These are phyloP conservation scores for Agonopterix alstromeriana DNA, from an alignment of 2,888 invertebrate species.

Conservation along the genomic window DNA sequence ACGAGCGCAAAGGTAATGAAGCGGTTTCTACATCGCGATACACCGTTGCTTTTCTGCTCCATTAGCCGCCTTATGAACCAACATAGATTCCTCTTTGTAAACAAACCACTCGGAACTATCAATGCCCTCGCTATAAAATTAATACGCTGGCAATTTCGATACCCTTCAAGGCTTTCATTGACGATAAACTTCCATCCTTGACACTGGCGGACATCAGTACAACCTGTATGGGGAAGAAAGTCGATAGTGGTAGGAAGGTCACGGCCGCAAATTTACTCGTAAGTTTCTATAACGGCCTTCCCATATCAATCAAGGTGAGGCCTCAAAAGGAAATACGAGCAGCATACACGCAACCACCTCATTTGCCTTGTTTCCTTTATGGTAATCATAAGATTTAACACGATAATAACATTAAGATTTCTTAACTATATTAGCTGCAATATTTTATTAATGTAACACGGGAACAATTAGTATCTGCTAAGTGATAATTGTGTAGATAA, in stretches of 20 bases:
- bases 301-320: conserved; percentile 53
- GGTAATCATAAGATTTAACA: not conserved
- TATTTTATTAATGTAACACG: too few species aligned
- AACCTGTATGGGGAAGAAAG: conserved; percentile 4
- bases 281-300: conserved; percentile 44
- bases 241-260: conserved; percentile 23
- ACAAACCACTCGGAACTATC: too few species aligned
- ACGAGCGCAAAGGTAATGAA: too few species aligned
- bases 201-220: conserved; percentile 14
- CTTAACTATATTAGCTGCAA: too few species aligned
- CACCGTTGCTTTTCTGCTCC: not conserved
- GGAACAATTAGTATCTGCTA: too few species aligned
- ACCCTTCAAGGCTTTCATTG: too few species aligned
- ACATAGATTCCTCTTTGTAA: not conserved
- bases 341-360: conserved; percentile 49
- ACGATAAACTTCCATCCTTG: conserved; percentile 12
- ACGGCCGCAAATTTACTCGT: conserved; percentile 38
- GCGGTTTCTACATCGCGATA: not conserved
- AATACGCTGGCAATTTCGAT: too few species aligned
- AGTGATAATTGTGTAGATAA: too few species aligned
- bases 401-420: not conserved
- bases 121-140: too few species aligned
- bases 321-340: conserved; percentile 47
- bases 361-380: conserved; percentile 24
- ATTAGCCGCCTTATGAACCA: conserved; percentile 2